Percentiles rank a stretch among this genome's conserved stretches.
Evolutionary conservation across 2,888 invertebrate genomes (phyloP).

Genomic region (Ophion ellenae): DNA sequence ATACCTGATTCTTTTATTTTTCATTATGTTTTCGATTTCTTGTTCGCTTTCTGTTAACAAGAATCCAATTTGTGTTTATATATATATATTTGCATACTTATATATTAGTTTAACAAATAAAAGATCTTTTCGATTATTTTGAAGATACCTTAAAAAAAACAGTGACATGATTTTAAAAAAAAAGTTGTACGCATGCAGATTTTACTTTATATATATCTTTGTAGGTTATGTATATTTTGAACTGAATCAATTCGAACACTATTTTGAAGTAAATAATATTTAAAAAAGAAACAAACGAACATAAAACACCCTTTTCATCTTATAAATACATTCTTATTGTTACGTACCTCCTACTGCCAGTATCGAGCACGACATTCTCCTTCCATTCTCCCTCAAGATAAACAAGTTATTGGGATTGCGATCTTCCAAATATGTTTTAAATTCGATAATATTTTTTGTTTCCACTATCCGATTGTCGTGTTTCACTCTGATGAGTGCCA

Average conservation of each 20-base stretch:
- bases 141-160: no score
- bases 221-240: neutral
- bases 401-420: neutral
- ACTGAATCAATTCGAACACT: neutral
- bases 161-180: no score
- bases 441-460: constrained; percentile 4
- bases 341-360: constrained; percentile 14
- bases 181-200: no score
- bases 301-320: neutral
- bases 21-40: neutral
- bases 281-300: neutral
- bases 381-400: neutral
- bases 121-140: no score
- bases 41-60: neutral
- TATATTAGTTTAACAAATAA: no score
- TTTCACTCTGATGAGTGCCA: neutral
- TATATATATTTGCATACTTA: no score
- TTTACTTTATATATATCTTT: neutral
- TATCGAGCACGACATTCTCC: constrained; percentile 5
- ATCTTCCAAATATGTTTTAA: neutral
- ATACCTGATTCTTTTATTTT: constrained; percentile 7
- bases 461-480: constrained; percentile 7
- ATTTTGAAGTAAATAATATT: neutral
- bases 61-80: neutral
- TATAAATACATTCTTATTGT: neutral